These are phyloP conservation scores for Chamaetylas fuelleborni DNA, from an alignment of 2,113 vertebrate genomes.

Conservation along the genomic window DNA sequence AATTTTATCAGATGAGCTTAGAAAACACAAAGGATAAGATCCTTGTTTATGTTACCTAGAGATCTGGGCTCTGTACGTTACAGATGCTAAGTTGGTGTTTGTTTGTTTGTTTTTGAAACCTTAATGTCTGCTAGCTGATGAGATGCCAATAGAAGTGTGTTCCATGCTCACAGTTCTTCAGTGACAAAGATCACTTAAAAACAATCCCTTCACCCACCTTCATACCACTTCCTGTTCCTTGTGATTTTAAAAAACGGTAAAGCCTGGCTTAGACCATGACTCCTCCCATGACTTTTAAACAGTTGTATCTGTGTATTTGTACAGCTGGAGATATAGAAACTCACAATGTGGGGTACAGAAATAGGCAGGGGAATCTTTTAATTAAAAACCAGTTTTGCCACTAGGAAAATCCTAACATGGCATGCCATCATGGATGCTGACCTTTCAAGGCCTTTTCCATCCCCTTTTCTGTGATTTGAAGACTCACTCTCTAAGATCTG, in stretches of 20 bases:
- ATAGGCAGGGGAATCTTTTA: not conserved
- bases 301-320: not conserved
- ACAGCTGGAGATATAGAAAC: not conserved
- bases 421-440: not conserved
- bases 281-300: not conserved
- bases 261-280: not conserved
- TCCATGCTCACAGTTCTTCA: not conserved
- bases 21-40: not conserved
- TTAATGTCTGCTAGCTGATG: not conserved
- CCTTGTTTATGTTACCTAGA: not conserved
- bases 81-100: not conserved
- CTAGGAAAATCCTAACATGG: not conserved
- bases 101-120: not conserved
- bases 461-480: not conserved
- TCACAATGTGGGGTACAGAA: not conserved
- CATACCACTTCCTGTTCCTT: not conserved
- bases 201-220: accelerated
- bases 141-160: not conserved
- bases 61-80: not conserved
- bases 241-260: not conserved
- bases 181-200: not conserved
- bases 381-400: not conserved
- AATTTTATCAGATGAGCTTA: not conserved
- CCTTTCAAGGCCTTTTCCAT: not conserved
- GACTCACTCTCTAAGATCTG: not conserved